Evolutionary conservation across 53 echinoderm and acorn worm species (phyloP).

Genomic region (Temnopleurus reevesii): DNA sequence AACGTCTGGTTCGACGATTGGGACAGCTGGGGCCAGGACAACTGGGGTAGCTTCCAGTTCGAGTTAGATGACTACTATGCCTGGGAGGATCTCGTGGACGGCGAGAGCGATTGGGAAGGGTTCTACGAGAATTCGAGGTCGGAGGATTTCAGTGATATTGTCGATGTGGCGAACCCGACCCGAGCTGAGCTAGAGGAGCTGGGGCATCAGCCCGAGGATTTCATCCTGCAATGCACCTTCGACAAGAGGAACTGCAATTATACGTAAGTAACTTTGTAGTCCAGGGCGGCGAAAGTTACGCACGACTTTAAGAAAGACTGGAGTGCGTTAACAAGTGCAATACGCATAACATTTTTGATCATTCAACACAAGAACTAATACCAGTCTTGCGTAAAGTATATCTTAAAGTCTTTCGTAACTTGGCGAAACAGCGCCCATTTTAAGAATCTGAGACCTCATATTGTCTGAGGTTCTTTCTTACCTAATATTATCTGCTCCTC

Average conservation of each 20-base stretch:
- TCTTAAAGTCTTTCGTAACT: too few relatives aligned
- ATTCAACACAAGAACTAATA: too few relatives aligned
- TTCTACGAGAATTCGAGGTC: slow-evolving; percentile 78
- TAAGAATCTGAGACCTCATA: too few relatives aligned
- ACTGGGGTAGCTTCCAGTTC: slow-evolving; percentile 56
- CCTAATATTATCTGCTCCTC: too few relatives aligned
- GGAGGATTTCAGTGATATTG: slow-evolving; percentile 89
- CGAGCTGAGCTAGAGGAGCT: slow-evolving; percentile 63
- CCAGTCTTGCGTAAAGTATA: too few relatives aligned
- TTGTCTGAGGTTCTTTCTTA: too few relatives aligned
- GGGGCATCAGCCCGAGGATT: slow-evolving; percentile 81
- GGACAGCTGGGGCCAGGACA: slow-evolving; percentile 45
- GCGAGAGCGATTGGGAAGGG: slow-evolving; percentile 88
- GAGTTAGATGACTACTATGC: slow-evolving; percentile 80
- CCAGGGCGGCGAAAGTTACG: too few relatives aligned
- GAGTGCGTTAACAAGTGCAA: too few relatives aligned
- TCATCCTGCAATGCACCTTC: slow-evolving; percentile 95
- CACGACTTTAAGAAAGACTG: too few relatives aligned
- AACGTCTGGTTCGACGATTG: slow-evolving; percentile 52
- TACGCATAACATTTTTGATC: too few relatives aligned
- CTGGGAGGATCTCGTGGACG: slow-evolving; percentile 64
- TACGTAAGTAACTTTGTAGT: slow-evolving; percentile 57
- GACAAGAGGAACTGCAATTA: slow-evolving; percentile 87
- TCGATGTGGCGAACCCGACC: slow-evolving; percentile 80
- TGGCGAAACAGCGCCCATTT: too few relatives aligned